Evolutionary conservation across 2,797 vertebrate genomes (phyloP).

Genomic region (Acomys russatus): DNA sequence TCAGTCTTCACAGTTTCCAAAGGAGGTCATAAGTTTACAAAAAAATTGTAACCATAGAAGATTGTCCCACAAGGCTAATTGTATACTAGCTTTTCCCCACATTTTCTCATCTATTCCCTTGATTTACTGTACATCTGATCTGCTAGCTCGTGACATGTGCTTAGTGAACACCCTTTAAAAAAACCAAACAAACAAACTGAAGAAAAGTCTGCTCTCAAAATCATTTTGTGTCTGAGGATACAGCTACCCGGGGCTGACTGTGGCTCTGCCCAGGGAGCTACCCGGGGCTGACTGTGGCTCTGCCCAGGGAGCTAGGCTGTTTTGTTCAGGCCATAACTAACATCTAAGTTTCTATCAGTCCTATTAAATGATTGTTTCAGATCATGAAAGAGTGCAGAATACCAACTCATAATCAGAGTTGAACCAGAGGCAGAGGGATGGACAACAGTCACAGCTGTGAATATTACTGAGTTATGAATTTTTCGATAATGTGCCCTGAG

Average conservation of each 20-base stretch:
- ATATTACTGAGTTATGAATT: background rate
- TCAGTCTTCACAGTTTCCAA: background rate
- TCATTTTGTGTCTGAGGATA: background rate
- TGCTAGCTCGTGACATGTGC: background rate
- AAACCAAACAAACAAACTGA: background rate
- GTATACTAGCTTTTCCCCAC: background rate
- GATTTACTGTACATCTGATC: background rate
- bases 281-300: background rate
- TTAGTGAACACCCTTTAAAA: background rate
- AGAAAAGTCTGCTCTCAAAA: background rate
- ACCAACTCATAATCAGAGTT: background rate
- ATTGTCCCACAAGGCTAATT: background rate
- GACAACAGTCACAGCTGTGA: background rate
- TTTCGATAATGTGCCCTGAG: background rate
- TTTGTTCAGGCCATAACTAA: conserved; percentile 2
- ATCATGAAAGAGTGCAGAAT: background rate
- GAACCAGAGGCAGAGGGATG: background rate
- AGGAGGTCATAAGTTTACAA: background rate
- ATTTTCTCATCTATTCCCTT: background rate
- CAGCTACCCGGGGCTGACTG: background rate
- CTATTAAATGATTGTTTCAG: conserved; percentile 16
- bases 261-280: too few relatives aligned
- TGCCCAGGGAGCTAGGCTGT: background rate
- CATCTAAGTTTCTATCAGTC: background rate
- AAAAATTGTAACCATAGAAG: background rate